phyloP scores from a whole-genome alignment of 37 sponge, comb jelly and placozoan genomes.

The Amphimedon queenslandica region DNA sequence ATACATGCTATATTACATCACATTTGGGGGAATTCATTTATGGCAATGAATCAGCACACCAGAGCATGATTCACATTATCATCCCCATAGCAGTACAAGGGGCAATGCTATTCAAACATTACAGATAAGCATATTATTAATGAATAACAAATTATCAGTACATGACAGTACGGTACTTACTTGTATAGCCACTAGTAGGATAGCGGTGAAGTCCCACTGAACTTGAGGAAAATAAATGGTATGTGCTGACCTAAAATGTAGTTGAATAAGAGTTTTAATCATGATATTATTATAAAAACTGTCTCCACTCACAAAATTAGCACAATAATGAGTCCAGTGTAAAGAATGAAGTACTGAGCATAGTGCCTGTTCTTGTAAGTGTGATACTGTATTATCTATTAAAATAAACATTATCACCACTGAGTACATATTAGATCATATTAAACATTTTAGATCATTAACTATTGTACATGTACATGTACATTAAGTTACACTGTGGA shows the following conservation, averaged over 20 bases:
- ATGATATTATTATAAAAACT: not conserved
- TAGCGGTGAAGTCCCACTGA: not conserved
- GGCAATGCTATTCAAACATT: no score
- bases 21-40: no score
- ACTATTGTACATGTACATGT: no score
- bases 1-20: no score
- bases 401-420: not conserved
- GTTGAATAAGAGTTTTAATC: not conserved
- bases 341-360: conserved; percentile 54
- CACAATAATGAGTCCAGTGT: conserved; percentile 34
- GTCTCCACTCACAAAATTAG: conserved; percentile 30
- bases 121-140: no score
- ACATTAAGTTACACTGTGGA: no score
- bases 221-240: not conserved
- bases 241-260: not conserved
- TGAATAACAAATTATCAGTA: no score
- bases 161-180: not conserved
- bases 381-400: conserved; percentile 63
- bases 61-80: no score
- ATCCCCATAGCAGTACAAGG: no score
- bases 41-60: no score
- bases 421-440: not conserved
- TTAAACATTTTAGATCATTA: no score
- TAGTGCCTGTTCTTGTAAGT: conserved; percentile 45
- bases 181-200: not conserved